Conservation (phyloP, 2,888 invertebrate genomes). For the Agriopis aurantiaria region DNA sequence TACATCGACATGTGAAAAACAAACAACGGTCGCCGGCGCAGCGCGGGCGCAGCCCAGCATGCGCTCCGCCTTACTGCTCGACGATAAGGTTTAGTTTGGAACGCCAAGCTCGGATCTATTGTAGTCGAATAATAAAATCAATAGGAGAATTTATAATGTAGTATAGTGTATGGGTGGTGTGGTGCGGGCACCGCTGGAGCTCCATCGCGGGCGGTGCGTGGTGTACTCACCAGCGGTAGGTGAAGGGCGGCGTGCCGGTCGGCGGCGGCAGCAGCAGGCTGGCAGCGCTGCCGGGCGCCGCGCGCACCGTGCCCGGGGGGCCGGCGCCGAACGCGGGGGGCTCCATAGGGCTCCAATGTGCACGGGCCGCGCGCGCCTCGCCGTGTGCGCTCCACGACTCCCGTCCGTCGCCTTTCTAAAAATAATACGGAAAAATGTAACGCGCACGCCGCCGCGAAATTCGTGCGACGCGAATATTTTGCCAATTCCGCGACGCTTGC, state of each 20-base stretch:
- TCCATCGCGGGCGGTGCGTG: background rate
- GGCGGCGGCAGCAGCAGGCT: slow-evolving; percentile 66
- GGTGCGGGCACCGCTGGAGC: background rate
- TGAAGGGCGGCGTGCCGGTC: slow-evolving; percentile 75
- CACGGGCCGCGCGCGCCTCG: slow-evolving; percentile 79
- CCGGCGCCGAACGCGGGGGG: slow-evolving; percentile 73
- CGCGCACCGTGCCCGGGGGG: slow-evolving; percentile 65
- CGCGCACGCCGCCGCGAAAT: slow-evolving; percentile 69
- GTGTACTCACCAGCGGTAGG: slow-evolving; percentile 69
- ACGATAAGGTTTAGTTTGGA: slow-evolving; percentile 47
- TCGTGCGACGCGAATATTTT: slow-evolving; percentile 78
- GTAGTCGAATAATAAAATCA: slow-evolving; percentile 35
- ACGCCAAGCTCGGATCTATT: slow-evolving; percentile 27
- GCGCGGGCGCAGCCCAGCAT: slow-evolving; percentile 48
- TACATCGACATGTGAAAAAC: slow-evolving; percentile 81
- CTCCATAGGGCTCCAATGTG: slow-evolving; percentile 80
- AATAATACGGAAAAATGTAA: slow-evolving; percentile 84
- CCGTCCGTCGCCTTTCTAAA: slow-evolving; percentile 83
- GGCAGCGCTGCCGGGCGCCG: slow-evolving; percentile 71
- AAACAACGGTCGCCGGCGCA: slow-evolving; percentile 74
- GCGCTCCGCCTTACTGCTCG: slow-evolving; percentile 42
- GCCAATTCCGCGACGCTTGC: slow-evolving; percentile 63
- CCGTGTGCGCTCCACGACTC: slow-evolving; percentile 74
- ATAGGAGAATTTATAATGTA: slow-evolving; percentile 15
- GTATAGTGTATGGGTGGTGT: slow-evolving; percentile 1